Evolutionary conservation across 2,113 vertebrate species (phyloP).

Genomic region (western clawed frog (Xenopus tropicalis)): UCB_Xtro_10.0 CM004451.2:1753501-1754000

Average conservation of each 20-base stretch:
- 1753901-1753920: no score
- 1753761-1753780: slow-evolving; percentile 9
- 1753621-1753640: no score
- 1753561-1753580: not conserved
- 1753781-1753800: not conserved
- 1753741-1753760: not conserved
- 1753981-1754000: no score
- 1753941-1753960: no score
- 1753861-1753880: not conserved
- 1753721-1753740: not conserved
- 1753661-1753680: slow-evolving; percentile 7
- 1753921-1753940: no score
- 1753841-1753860: not conserved
- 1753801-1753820: not conserved
- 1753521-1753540: no score
- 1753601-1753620: slow-evolving; percentile 18
- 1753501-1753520: no score
- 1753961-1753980: no score
- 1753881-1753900: not conserved
- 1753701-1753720: not conserved
- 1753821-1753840: not conserved
- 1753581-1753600: not conserved
- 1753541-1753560: no score
- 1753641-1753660: slow-evolving; percentile 7
- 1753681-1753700: slow-evolving; percentile 17